Evolutionary conservation across 2,888 invertebrate genomes (phyloP).

Genomic region (Sabellastarte sp.): DNA sequence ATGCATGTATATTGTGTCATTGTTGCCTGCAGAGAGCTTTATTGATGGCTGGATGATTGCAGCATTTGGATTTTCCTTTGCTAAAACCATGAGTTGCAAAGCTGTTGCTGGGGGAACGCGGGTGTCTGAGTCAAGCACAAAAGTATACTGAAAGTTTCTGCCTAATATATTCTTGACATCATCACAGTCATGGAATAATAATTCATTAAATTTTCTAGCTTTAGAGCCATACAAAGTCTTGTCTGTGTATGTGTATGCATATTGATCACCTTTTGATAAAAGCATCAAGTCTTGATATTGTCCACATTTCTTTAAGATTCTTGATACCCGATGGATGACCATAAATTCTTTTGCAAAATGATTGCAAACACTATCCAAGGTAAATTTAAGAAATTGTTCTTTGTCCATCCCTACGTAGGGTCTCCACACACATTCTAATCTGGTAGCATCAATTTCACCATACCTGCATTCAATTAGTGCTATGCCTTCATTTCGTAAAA

Average conservation of each 20-base stretch:
- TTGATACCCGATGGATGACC: conserved; percentile 43
- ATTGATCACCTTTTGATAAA: conserved; percentile 41
- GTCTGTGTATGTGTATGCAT: conserved; percentile 44
- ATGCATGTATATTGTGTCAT: conserved; percentile 48
- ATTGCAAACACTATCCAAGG: too few relatives aligned
- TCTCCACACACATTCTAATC: not conserved
- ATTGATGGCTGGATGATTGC: conserved; percentile 49
- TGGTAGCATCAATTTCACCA: conserved; percentile 32
- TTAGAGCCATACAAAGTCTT: conserved; percentile 35
- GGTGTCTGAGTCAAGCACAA: conserved; percentile 47
- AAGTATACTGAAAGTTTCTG: conserved; percentile 43
- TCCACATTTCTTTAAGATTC: conserved; percentile 45
- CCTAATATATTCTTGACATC: conserved; percentile 44
- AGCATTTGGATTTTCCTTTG: conserved; percentile 43
- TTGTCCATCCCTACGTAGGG: too few relatives aligned
- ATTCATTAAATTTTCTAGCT: conserved; percentile 38
- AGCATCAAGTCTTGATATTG: conserved; percentile 52
- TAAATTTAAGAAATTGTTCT: too few relatives aligned
- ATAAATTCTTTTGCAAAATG: conserved; percentile 48
- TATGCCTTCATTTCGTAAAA: not conserved
- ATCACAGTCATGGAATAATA: conserved; percentile 40
- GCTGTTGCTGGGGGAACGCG: conserved; percentile 40
- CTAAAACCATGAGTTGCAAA: conserved; percentile 39
- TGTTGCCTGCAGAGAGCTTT: conserved; percentile 35
- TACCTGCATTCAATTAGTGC: conserved; percentile 31